A percentile compares a stretch with the other conserved stretches of the same genome.
phyloP scores from a whole-genome alignment of 2,888 invertebrate species.

The Strigamia crassipes region DNA sequence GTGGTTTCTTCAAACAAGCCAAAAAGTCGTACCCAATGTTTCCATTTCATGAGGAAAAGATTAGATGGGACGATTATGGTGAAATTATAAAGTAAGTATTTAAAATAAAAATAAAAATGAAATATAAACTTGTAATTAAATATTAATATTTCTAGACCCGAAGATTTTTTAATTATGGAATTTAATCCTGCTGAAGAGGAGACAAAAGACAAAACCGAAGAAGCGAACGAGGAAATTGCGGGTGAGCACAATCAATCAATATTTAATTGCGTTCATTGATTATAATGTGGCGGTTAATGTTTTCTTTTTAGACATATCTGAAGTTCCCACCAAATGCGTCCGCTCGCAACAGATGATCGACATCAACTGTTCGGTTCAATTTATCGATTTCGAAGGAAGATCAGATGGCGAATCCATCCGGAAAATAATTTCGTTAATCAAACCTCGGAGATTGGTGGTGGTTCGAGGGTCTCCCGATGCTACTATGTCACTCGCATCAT shows the following conservation, averaged over 20 bases:
- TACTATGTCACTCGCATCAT: constrained; percentile 70
- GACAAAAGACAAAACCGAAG: constrained; percentile 67
- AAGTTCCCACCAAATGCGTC: constrained; percentile 90
- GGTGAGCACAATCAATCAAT: constrained; percentile 53
- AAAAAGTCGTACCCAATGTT: constrained; percentile 97
- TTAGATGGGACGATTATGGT: constrained; percentile 93
- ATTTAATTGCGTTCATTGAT: not conserved
- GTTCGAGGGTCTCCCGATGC: constrained; percentile 74
- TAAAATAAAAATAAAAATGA: not conserved
- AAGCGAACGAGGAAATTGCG: constrained; percentile 68
- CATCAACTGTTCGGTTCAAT: constrained; percentile 83
- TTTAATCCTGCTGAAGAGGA: constrained; percentile 63
- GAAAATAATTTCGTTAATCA: constrained; percentile 73
- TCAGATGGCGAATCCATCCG: constrained; percentile 67
- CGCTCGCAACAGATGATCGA: constrained; percentile 73
- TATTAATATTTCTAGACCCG: constrained; percentile 65
- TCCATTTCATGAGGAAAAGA: constrained; percentile 88
- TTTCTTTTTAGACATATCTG: constrained; percentile 62
- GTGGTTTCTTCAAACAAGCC: constrained; percentile 81
- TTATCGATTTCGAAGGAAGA: constrained; percentile 95
- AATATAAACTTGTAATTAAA: not conserved
- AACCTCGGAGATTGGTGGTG: constrained; percentile 79
- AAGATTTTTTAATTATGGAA: constrained; percentile 86
- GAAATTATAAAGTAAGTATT: constrained; percentile 73
- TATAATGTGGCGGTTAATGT: not conserved